These are phyloP conservation scores for Cheirogaleus medius DNA, from an alignment of 2,113 vertebrate genomes.

Conservation along the genomic window DNA sequence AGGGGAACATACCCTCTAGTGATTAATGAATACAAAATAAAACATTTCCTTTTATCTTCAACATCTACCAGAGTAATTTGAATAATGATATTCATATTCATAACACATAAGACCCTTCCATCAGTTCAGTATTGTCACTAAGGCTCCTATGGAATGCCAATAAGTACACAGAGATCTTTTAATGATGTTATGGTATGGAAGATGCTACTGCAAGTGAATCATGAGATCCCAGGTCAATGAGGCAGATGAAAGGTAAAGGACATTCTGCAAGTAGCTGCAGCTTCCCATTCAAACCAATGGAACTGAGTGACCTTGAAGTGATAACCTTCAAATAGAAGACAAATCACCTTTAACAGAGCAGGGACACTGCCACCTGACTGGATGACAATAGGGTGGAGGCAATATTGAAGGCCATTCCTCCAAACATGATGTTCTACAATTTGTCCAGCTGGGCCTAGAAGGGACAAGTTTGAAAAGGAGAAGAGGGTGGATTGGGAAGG, in stretches of 20 bases:
- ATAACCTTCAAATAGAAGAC: not conserved
- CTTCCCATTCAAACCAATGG: not conserved
- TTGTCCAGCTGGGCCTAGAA: not conserved
- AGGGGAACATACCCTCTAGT: slow-evolving; percentile 48
- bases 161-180: not conserved
- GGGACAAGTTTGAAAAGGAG: not conserved
- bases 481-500: accelerated
- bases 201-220: not conserved
- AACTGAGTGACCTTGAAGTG: not conserved
- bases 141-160: slow-evolving; percentile 11
- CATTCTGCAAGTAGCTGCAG: not conserved
- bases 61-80: slow-evolving; percentile 65
- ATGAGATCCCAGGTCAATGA: not conserved
- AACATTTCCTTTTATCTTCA: slow-evolving; percentile 76
- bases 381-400: not conserved
- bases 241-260: not conserved
- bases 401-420: not conserved
- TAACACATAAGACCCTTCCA: not conserved
- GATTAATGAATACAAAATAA: slow-evolving; percentile 76
- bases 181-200: not conserved
- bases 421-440: not conserved
- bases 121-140: slow-evolving; percentile 46
- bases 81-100: slow-evolving; percentile 72
- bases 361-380: not conserved
- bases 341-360: not conserved